Evolutionary conservation across 1,140 invertebrate species (phyloP).

Genomic region (Lordiphosa clarofinis): DNA sequence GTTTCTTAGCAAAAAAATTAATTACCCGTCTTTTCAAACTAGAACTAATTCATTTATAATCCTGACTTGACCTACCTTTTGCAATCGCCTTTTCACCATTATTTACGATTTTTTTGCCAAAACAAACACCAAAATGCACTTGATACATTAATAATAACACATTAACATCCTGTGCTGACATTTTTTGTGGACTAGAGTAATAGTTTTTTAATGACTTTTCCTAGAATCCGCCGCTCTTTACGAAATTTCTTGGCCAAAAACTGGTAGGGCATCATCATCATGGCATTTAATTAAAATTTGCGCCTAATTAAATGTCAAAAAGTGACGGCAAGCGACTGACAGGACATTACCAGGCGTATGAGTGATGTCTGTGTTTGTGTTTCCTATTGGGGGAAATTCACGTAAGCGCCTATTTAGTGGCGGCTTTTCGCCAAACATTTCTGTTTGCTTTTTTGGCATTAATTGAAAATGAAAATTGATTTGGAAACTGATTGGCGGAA

Average conservation of each 20-base stretch:
- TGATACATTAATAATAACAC: constrained; percentile 57
- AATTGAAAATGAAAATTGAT: constrained; percentile 52
- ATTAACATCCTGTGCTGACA: constrained; percentile 42
- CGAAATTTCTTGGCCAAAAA: constrained; percentile 44
- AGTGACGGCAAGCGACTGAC: constrained; percentile 29
- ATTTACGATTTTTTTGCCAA: too few relatives aligned
- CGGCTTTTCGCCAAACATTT: constrained; percentile 13
- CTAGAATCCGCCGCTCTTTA: constrained; percentile 20
- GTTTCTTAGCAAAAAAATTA: too few relatives aligned
- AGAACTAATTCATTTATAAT: too few relatives aligned
- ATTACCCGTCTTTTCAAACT: too few relatives aligned
- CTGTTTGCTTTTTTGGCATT: constrained; percentile 32
- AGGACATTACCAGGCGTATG: constrained; percentile 59
- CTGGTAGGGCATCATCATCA: constrained; percentile 40
- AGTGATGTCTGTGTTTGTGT: constrained; percentile 41
- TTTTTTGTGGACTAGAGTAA: constrained; percentile 40
- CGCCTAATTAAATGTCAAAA: constrained; percentile 68
- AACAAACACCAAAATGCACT: constrained; percentile 13
- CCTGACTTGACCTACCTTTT: too few relatives aligned
- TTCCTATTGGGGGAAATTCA: constrained; percentile 2
- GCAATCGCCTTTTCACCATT: too few relatives aligned
- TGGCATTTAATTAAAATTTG: constrained; percentile 71
- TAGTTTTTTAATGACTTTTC: constrained; percentile 71
- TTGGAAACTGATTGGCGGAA: constrained; percentile 20
- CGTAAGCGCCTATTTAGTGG: constrained; percentile 22